A percentile compares a stretch with the other conserved stretches of the same genome.
Conservation (phyloP, 2,797 vertebrate species). For the Macroramphosus scolopax region DNA sequence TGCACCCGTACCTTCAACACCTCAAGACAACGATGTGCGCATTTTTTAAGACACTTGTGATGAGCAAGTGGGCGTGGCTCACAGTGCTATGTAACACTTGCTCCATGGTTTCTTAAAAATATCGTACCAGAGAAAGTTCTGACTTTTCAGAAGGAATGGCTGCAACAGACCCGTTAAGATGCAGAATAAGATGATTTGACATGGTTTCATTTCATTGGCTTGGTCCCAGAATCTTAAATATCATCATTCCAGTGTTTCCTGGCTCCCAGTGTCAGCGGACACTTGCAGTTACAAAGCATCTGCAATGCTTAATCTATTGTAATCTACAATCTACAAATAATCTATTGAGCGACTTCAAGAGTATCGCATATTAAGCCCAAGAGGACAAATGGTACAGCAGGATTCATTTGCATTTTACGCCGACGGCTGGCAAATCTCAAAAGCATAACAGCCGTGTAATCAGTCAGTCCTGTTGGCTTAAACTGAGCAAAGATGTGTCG, state of each 20-base stretch:
- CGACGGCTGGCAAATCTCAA: slow-evolving; percentile 1
- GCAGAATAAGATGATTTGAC: slow-evolving; percentile 4
- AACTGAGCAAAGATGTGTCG: slow-evolving; percentile 8
- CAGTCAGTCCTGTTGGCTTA: slow-evolving; percentile 11
- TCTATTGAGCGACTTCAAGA: background rate
- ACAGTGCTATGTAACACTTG: no score
- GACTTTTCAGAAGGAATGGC: slow-evolving; percentile 27
- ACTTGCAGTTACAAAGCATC: no score
- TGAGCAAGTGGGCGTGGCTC: no score
- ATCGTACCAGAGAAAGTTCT: slow-evolving; percentile 21
- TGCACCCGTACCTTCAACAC: no score
- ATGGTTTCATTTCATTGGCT: slow-evolving; percentile 32
- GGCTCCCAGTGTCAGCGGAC: slow-evolving; percentile 29
- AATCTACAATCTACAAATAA: no score
- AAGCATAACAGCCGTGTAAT: slow-evolving; percentile 17
- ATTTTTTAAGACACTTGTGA: no score
- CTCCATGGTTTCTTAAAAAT: slow-evolving; percentile 5
- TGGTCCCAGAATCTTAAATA: slow-evolving; percentile 26
- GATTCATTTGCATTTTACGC: no score
- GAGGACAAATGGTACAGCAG: no score
- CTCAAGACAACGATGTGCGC: no score
- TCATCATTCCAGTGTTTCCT: slow-evolving; percentile 26
- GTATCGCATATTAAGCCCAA: background rate
- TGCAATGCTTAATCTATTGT: no score
- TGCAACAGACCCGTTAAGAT: slow-evolving; percentile 9